Evolutionary conservation across 2,113 vertebrate genomes (phyloP).

Genomic region (Sigmodon hispidus): DNA sequence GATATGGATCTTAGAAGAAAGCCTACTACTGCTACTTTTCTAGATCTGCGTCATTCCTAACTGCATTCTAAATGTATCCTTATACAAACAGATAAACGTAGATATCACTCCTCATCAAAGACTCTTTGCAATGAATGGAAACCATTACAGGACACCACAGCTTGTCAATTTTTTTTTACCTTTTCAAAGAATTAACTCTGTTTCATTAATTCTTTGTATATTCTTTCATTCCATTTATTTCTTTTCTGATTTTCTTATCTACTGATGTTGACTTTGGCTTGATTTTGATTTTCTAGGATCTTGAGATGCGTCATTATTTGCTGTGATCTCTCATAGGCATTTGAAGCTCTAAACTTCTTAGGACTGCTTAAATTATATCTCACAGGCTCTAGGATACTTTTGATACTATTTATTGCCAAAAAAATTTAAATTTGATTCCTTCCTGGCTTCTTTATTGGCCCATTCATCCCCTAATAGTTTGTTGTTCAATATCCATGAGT

Average conservation of each 20-base stretch:
- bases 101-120: neutral
- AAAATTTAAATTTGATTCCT: neutral
- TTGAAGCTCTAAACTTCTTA: neutral
- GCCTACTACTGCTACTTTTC: neutral
- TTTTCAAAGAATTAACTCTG: neutral
- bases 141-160: neutral
- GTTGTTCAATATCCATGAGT: neutral
- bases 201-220: neutral
- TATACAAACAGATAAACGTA: neutral
- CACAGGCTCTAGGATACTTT: neutral
- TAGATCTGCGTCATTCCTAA: neutral
- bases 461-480: neutral
- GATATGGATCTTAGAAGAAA: neutral
- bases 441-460: neutral
- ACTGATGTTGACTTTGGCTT: neutral
- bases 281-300: neutral
- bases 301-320: neutral
- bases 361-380: neutral
- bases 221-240: neutral
- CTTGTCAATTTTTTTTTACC: neutral
- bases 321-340: neutral
- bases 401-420: neutral
- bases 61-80: neutral
- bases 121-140: neutral
- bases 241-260: neutral